These are phyloP conservation scores for Coreius guichenoti DNA, from an alignment of 2,797 vertebrate species.

Conservation along the genomic window DNA sequence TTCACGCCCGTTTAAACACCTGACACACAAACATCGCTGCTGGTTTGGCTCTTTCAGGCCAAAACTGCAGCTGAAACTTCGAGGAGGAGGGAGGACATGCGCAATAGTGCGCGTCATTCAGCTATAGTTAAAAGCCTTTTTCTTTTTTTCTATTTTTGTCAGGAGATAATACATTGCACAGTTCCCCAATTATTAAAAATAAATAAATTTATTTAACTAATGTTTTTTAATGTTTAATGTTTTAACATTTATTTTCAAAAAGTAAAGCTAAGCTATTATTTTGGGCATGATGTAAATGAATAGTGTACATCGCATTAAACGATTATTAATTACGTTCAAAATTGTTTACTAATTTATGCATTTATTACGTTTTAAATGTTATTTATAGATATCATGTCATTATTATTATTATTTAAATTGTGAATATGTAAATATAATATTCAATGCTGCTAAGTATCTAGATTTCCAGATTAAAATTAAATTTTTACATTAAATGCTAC, in stretches of 20 bases:
- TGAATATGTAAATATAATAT: background rate
- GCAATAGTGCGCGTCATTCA: background rate
- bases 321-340: background rate
- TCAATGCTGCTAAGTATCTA: background rate
- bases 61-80: background rate
- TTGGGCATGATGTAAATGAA: background rate
- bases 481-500: background rate
- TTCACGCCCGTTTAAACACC: slow-evolving; percentile 10
- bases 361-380: background rate
- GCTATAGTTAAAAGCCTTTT: background rate
- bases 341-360: background rate
- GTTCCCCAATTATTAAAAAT: background rate
- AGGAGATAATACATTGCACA: background rate
- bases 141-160: background rate
- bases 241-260: background rate
- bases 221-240: too few species aligned
- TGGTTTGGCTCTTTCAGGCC: background rate
- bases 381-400: background rate
- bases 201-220: too few species aligned
- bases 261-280: background rate
- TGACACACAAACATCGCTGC: background rate
- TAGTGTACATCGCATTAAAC: background rate
- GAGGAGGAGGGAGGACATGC: background rate
- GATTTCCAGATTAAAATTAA: background rate
- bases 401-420: too few species aligned